Evolutionary conservation across 2,888 invertebrate species (phyloP).

Genomic region (Lithophane leautieri): DNA sequence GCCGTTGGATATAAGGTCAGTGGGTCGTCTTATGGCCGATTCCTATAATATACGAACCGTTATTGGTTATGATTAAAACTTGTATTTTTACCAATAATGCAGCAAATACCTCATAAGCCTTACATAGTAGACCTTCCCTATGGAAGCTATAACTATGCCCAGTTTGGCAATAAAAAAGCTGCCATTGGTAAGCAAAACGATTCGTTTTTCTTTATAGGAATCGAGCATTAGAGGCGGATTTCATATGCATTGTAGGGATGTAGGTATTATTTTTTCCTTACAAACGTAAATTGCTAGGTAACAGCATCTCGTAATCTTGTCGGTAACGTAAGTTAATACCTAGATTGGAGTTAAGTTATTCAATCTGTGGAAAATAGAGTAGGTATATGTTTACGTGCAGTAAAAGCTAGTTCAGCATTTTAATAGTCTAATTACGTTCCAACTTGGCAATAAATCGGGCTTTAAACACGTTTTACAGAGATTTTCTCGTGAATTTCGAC

Average conservation of each 20-base stretch:
- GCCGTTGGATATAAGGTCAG: neutral
- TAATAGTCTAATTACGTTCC: slow-evolving; percentile 34
- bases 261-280: too few species aligned
- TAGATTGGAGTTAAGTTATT: slow-evolving; percentile 16
- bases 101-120: too few species aligned
- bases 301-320: slow-evolving; percentile 4
- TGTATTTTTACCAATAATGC: too few species aligned
- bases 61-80: too few species aligned
- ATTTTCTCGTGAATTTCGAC: slow-evolving; percentile 40
- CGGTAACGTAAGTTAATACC: slow-evolving; percentile 5
- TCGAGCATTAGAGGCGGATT: neutral
- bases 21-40: too few species aligned
- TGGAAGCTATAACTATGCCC: too few species aligned
- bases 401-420: slow-evolving; percentile 31
- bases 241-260: neutral
- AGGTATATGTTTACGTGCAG: slow-evolving; percentile 6
- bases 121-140: too few species aligned
- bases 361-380: slow-evolving; percentile 15
- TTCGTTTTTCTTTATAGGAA: too few species aligned
- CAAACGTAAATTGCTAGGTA: neutral
- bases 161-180: too few species aligned
- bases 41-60: too few species aligned
- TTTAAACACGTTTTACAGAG: slow-evolving; percentile 18
- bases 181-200: too few species aligned
- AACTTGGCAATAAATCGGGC: slow-evolving; percentile 27